Conservation (phyloP, 1,140 invertebrate species). For the Scylla paramamosain region DNA sequence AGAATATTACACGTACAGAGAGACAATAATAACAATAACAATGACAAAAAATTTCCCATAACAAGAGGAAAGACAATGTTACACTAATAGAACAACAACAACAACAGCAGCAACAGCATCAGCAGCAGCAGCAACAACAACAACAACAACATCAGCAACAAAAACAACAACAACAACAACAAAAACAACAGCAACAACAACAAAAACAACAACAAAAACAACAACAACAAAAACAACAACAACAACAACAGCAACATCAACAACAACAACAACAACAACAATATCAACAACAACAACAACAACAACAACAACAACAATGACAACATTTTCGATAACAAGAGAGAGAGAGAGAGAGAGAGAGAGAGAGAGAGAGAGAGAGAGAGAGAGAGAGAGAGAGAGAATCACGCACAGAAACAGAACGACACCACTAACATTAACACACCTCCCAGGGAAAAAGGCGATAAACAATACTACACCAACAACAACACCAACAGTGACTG, state of each 20-base stretch:
- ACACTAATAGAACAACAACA: neutral
- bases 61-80: neutral
- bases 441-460: no score
- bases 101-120: neutral
- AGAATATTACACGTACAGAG: neutral
- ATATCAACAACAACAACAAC: no score
- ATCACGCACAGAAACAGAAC: neutral
- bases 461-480: neutral
- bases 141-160: no score
- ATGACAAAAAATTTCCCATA: neutral
- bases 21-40: neutral
- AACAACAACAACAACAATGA: neutral
- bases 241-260: neutral
- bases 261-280: neutral
- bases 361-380: constrained; percentile 32
- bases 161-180: no score
- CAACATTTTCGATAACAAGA: neutral
- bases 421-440: neutral
- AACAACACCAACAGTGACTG: neutral
- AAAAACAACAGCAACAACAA: no score
- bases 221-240: no score
- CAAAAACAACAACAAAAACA: no score
- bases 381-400: constrained; percentile 50
- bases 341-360: constrained; percentile 29
- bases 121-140: no score